phyloP scores from a whole-genome alignment of 2,888 invertebrate species.

The Noctua janthina region DNA sequence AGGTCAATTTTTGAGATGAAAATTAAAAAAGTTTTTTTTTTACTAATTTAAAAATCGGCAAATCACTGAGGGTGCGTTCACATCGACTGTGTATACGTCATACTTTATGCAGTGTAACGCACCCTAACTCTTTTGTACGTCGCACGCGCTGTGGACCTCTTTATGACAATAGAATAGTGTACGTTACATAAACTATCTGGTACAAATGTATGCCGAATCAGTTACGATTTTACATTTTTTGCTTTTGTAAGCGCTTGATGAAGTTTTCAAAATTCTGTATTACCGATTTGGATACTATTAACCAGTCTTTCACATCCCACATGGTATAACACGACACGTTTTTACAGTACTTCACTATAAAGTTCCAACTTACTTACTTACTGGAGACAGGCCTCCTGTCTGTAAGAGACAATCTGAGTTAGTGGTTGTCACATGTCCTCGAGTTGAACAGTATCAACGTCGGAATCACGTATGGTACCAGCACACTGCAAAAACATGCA shows the following conservation, averaged over 20 bases:
- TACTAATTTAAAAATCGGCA: constrained; percentile 77
- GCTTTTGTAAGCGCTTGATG: constrained; percentile 59
- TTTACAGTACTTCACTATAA: background rate
- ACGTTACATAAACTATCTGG: constrained; percentile 75
- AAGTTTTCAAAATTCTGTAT: constrained; percentile 13
- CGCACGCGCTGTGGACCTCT: constrained; percentile 74
- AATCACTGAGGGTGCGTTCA: constrained; percentile 73
- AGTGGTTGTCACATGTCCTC: background rate
- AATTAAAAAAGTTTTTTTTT: constrained; percentile 14
- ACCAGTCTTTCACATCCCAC: background rate
- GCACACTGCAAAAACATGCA: background rate
- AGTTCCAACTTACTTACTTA: background rate
- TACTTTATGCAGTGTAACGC: constrained; percentile 39
- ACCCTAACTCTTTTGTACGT: constrained; percentile 59
- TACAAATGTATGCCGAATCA: constrained; percentile 79
- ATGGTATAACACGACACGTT: background rate
- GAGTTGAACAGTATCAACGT: background rate
- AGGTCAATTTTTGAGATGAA: constrained; percentile 2
- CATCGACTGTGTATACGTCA: constrained; percentile 34
- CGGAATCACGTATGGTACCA: background rate
- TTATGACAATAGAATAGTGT: constrained; percentile 81
- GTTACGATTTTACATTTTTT: constrained; percentile 61
- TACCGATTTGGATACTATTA: background rate
- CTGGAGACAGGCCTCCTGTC: background rate
- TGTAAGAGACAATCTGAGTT: background rate